These are phyloP conservation scores for Palythoa caribaeorum DNA, from an alignment of 92 coral and sea anemone species.

Conservation along the genomic window DNA sequence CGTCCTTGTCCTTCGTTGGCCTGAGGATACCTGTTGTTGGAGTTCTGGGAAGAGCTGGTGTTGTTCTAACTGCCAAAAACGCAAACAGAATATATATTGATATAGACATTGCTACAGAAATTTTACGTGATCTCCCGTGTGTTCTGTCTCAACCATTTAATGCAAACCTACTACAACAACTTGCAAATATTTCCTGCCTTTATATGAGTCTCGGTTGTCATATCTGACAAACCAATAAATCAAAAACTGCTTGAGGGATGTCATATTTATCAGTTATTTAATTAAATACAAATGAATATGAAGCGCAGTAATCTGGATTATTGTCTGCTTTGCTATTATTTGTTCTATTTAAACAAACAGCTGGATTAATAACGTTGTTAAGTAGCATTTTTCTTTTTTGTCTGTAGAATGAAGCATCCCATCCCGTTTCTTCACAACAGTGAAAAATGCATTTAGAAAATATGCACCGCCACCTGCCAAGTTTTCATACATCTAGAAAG, in stretches of 20 bases:
- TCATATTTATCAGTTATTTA: not conserved
- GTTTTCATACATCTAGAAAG: not conserved
- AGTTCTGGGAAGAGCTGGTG: not conserved
- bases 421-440: not conserved
- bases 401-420: not conserved
- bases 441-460: not conserved
- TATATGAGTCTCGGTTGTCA: slow-evolving; percentile 1
- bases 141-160: not conserved
- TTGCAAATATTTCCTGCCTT: slow-evolving; percentile 11
- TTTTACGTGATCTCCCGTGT: not conserved
- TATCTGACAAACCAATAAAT: not conserved
- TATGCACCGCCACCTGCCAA: not conserved
- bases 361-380: not conserved
- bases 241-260: not conserved
- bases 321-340: not conserved
- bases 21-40: slow-evolving; percentile 46
- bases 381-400: not conserved
- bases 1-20: slow-evolving; percentile 30
- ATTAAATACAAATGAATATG: not conserved
- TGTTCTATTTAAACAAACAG: not conserved
- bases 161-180: no score
- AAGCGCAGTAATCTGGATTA: not conserved
- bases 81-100: slow-evolving; percentile 12
- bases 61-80: slow-evolving; percentile 3
- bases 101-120: not conserved